A percentile compares a stretch with the other conserved stretches of the same genome.
phyloP scores from a whole-genome alignment of 2,113 vertebrate species.

The Charina bottae region DNA sequence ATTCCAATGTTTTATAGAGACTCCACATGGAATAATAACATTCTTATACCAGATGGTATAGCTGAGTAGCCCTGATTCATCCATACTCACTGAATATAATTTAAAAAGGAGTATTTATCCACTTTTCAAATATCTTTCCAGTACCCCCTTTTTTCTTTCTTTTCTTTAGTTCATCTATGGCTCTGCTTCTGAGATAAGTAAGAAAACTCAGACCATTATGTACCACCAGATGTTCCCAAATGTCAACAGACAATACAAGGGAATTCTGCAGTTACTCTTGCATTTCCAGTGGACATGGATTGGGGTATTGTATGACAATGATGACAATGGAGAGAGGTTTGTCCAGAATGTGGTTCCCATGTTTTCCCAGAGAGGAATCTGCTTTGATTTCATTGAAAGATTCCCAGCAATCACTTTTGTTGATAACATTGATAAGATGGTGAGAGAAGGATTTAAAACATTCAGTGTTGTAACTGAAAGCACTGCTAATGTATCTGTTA shows the following conservation, averaged over 20 bases:
- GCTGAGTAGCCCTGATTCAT: not conserved
- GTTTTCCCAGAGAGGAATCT: no score
- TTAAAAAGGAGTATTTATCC: not conserved
- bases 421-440: not conserved
- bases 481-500: not conserved
- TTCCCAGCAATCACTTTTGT: not conserved
- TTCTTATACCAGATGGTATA: not conserved
- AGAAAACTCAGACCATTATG: not conserved
- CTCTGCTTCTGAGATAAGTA: not conserved
- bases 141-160: not conserved
- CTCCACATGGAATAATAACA: not conserved
- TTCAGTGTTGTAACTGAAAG: not conserved
- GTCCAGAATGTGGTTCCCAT: not conserved
- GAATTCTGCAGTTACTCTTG: constrained; percentile 1
- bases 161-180: constrained; percentile 1
- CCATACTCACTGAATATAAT: not conserved
- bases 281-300: not conserved
- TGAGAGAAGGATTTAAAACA: not conserved
- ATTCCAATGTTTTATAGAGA: not conserved
- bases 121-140: not conserved
- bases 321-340: not conserved
- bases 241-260: not conserved
- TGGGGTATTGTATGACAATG: not conserved
- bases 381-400: not conserved
- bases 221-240: constrained; percentile 4